phyloP scores from a whole-genome alignment of 2,797 vertebrate genomes.

The Neomorphus geoffroyi region DNA sequence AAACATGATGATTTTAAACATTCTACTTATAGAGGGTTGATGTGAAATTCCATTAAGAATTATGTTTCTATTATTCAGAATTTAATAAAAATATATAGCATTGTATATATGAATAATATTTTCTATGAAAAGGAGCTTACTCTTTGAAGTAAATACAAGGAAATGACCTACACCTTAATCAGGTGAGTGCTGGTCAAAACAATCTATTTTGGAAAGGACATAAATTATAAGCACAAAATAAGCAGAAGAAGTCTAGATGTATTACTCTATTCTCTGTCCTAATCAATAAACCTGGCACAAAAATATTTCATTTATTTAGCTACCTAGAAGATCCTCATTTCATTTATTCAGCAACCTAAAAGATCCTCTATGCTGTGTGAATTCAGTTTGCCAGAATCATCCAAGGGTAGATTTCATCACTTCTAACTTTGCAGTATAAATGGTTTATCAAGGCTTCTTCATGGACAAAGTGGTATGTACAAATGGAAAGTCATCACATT shows the following conservation, averaged over 20 bases:
- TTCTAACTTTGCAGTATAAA: neutral
- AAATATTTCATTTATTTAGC: neutral
- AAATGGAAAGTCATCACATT: neutral
- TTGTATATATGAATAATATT: neutral
- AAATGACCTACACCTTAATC: neutral
- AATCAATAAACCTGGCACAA: neutral
- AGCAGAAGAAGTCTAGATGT: neutral
- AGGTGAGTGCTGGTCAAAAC: neutral
- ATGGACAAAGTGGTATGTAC: neutral
- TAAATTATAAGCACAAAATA: neutral
- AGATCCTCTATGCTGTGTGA: neutral
- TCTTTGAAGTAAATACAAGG: neutral
- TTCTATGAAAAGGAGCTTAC: neutral
- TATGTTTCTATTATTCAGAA: neutral
- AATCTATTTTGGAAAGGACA: neutral
- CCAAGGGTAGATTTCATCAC: neutral
- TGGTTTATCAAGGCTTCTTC: neutral
- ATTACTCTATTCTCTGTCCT: neutral
- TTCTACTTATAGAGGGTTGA: neutral
- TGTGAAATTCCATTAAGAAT: neutral
- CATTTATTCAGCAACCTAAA: too few relatives aligned
- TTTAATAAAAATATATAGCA: neutral
- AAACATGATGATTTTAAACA: neutral
- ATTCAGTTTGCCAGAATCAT: neutral
- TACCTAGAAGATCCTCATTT: too few relatives aligned